Evolutionary conservation across 2,797 vertebrate genomes (phyloP), one percentile per base, ranked within the genome.

Genomic region (Cynopterus sphinx): DNA sequence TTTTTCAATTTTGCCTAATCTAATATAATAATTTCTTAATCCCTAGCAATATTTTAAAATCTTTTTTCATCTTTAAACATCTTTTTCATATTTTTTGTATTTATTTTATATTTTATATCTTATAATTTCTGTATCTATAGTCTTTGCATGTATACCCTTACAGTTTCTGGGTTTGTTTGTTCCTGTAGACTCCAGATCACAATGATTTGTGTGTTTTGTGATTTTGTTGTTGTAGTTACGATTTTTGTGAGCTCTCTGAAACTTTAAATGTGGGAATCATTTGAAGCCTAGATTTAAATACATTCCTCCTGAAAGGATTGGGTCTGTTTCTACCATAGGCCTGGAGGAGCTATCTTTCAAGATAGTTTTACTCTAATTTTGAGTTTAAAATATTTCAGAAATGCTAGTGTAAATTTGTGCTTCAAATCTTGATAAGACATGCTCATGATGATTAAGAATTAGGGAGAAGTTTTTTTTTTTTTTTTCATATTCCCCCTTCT

Each of bases 331-430:
- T 79, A 73, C 10, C 8, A 65, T n/a, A 85, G 73, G 1, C 65
- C 55, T 86, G 10, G 63, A 78, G 19, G 33, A 79, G 24, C 75
- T 84, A 43, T 68, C 53, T 71, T n/a, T 33, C 41, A 84, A 87
- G 75, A 73, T 55, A 82, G 75, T 90, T 86, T 86, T 87, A 75
- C 82, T 57, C 46, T 71, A 77, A 84, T 84, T 39, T 93, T 91
- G n/a, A 84, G 6, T 24, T 82, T 90, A 41, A 93, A 55, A 33
- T 22, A 91, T 87, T 90, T 84, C 39, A 11, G n/a, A 90, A 71
- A 24, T 17, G 4, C 21, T 53, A 68, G 26, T 39, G 8, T 41
- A 88, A 59, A 93, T 74, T 88, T 33, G 79, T 87, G 43, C 9
- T 67, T n/a, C n/a, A 92, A 39, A 81, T 77, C 87, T 87, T 78